Conservation (phyloP, 2,113 vertebrate species). For the Mobula hypostoma region DNA sequence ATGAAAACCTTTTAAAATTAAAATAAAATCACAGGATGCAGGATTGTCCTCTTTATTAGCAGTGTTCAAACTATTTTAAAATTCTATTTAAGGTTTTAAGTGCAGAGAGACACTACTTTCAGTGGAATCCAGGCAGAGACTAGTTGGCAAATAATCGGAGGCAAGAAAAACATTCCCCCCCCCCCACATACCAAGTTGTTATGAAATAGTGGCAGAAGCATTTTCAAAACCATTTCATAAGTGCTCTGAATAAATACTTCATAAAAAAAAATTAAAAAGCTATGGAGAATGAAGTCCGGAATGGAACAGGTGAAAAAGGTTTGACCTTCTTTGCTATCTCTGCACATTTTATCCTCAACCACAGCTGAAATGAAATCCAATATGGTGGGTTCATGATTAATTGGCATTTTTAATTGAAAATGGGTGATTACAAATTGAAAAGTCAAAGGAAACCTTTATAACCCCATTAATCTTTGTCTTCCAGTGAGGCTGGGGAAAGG, state of each 20-base stretch:
- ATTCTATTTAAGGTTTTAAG: background rate
- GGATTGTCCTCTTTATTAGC: background rate
- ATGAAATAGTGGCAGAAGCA: background rate
- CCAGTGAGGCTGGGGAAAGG: background rate
- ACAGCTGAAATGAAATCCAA: background rate
- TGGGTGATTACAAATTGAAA: background rate
- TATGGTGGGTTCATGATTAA: background rate
- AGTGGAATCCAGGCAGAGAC: no score
- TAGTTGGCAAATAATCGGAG: background rate
- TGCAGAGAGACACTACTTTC: background rate
- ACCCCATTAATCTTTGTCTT: background rate
- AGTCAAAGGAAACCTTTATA: background rate
- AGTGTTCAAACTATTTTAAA: background rate
- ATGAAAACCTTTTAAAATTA: background rate
- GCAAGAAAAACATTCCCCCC: background rate
- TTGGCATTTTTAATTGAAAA: background rate
- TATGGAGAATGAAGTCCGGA: no score
- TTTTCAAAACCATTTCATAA: background rate
- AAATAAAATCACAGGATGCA: no score
- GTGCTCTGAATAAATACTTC: background rate
- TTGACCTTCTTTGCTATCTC: no score
- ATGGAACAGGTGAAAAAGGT: no score
- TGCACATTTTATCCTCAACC: background rate
- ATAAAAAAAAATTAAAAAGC: no score
- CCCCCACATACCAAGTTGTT: background rate